Percentiles rank a stretch among this genome's conserved stretches.
Conservation (phyloP, 2,888 invertebrate genomes). For the Chrysina gloriosa region DNA sequence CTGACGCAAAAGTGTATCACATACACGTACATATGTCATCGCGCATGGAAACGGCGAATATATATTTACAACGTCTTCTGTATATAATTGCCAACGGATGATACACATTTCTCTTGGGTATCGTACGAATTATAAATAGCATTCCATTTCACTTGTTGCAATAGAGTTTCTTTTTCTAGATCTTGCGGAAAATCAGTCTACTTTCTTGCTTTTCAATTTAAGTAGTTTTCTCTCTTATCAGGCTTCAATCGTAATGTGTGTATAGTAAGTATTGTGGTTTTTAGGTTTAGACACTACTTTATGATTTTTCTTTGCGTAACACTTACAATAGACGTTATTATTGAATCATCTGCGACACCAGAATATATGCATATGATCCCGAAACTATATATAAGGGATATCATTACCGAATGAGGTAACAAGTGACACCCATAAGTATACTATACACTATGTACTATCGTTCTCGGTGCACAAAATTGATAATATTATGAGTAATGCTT, state of each 20-base stretch:
- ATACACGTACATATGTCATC: background rate
- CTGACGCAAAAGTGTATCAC: conserved; percentile 33
- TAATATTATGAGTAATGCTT: background rate
- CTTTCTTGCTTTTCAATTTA: too few species aligned
- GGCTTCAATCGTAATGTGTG: background rate
- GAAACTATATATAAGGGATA: too few species aligned
- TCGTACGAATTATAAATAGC: conserved; percentile 19
- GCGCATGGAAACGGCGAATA: background rate
- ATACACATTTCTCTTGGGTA: conserved; percentile 34
- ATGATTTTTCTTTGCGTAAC: too few species aligned
- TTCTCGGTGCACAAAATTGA: background rate
- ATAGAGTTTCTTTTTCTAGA: conserved; percentile 21
- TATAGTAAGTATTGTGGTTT: too few species aligned
- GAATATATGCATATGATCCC: too few species aligned
- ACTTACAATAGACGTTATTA: too few species aligned
- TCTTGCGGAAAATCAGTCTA: too few species aligned
- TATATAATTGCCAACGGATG: conserved; percentile 25
- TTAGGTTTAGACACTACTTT: too few species aligned
- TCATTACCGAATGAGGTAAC: too few species aligned
- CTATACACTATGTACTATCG: background rate
- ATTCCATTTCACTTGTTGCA: conserved; percentile 7
- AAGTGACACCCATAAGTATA: too few species aligned
- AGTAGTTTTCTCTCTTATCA: background rate
- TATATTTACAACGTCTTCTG: conserved; percentile 10
- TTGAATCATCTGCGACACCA: too few species aligned